These are phyloP conservation scores for Habrosyne pyritoides DNA, from an alignment of 2,888 invertebrate species.

Conservation along the genomic window DNA sequence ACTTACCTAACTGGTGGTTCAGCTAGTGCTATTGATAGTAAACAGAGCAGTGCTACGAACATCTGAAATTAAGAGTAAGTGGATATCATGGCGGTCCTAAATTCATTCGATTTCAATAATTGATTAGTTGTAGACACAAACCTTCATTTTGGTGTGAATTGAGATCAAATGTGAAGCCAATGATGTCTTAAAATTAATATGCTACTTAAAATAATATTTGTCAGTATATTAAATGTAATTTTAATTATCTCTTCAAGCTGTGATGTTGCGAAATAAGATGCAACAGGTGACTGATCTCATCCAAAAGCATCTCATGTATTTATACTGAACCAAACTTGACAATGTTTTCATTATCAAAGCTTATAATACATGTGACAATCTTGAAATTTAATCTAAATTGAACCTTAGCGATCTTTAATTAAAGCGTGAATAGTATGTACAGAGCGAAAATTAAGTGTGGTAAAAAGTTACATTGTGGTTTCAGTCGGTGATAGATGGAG, in stretches of 20 bases:
- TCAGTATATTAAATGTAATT: too few species aligned
- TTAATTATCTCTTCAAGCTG: neutral
- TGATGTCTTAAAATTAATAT: neutral
- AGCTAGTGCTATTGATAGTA: slow-evolving; percentile 13
- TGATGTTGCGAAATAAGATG: neutral
- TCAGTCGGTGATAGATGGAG: neutral
- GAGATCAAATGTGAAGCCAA: neutral
- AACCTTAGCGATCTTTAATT: neutral
- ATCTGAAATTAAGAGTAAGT: slow-evolving; percentile 10
- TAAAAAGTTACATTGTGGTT: slow-evolving; percentile 4
- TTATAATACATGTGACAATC: neutral
- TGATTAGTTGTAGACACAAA: neutral
- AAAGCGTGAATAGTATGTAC: neutral
- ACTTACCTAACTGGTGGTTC: slow-evolving; percentile 21
- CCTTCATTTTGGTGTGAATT: neutral
- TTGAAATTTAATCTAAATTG: neutral
- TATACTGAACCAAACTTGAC: slow-evolving; percentile 1
- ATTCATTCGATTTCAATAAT: neutral
- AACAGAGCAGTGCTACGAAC: slow-evolving; percentile 16
- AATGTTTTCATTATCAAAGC: neutral
- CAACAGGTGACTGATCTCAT: slow-evolving; percentile 3
- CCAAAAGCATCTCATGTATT: neutral
- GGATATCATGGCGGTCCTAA: neutral
- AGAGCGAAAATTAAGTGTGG: neutral
- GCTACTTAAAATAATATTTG: too few species aligned